Evolutionary conservation across 2,113 vertebrate genomes (phyloP).

Genomic region (Solenodon paradoxus): DNA sequence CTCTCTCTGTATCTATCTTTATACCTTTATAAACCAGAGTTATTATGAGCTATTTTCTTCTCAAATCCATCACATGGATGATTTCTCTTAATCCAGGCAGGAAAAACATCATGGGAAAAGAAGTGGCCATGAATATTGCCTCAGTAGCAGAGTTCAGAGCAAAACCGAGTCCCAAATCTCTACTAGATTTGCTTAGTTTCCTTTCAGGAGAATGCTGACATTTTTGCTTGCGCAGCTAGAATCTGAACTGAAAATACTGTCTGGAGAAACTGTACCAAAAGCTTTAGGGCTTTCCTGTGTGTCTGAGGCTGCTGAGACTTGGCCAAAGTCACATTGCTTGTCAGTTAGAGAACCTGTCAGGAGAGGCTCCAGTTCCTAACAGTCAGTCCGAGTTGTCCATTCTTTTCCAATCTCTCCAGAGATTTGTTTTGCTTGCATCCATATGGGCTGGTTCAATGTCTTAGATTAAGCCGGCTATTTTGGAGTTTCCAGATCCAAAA

Average conservation of each 20-base stretch:
- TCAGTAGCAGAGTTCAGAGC: not conserved
- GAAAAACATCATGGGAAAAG: not conserved
- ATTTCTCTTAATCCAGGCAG: slow-evolving; percentile 26
- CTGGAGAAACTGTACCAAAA: not conserved
- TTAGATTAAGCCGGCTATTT: slow-evolving; percentile 46
- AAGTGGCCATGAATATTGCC: not conserved
- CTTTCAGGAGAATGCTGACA: slow-evolving; percentile 17
- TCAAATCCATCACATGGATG: not conserved
- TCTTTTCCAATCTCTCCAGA: not conserved
- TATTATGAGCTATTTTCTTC: not conserved
- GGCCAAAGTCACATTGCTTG: not conserved
- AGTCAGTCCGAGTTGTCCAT: not conserved
- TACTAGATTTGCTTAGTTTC: not conserved
- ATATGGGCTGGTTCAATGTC: not conserved
- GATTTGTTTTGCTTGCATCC: not conserved
- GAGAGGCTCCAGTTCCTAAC: not conserved
- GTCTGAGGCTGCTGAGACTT: not conserved
- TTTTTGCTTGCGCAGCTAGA: not conserved
- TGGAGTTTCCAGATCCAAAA: slow-evolving; percentile 8
- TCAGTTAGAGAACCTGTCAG: not conserved
- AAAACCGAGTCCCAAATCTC: not conserved
- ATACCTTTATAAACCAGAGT: not conserved
- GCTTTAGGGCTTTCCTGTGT: not conserved
- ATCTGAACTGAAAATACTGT: not conserved
- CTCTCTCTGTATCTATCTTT: not conserved